phyloP scores from a whole-genome alignment of 2,113 vertebrate genomes.

The Phyllopteryx taeniolatus region DNA sequence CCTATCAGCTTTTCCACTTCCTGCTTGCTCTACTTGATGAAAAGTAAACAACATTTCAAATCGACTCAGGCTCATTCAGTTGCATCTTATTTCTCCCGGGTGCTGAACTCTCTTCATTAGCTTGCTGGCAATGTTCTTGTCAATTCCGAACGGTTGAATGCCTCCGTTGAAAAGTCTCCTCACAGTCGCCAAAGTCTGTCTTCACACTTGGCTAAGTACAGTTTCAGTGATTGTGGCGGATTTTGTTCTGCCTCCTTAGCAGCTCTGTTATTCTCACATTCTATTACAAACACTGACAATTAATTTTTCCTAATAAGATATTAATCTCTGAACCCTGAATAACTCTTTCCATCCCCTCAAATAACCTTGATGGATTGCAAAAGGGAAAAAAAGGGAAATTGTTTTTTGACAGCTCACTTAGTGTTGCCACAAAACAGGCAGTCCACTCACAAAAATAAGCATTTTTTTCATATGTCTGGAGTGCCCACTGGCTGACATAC shows the following conservation, averaged over 20 bases:
- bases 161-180: neutral
- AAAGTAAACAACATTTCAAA: neutral
- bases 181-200: neutral
- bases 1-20: neutral
- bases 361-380: slow-evolving; percentile 12
- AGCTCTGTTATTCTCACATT: slow-evolving; percentile 20
- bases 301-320: slow-evolving; percentile 5
- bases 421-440: slow-evolving; percentile 23
- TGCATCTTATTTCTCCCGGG: neutral
- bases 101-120: neutral
- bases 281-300: neutral
- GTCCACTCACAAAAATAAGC: slow-evolving; percentile 26
- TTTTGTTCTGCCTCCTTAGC: slow-evolving; percentile 11
- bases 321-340: slow-evolving; percentile 7
- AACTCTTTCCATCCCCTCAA: slow-evolving; percentile 16
- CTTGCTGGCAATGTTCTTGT: slow-evolving; percentile 4
- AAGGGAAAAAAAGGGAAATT: slow-evolving; percentile 15
- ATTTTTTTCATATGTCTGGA: slow-evolving; percentile 26
- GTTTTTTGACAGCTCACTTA: slow-evolving; percentile 39
- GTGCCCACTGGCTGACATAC: slow-evolving; percentile 3
- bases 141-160: neutral
- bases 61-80: neutral
- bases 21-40: neutral
- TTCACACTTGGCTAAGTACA: neutral
- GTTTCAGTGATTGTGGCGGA: slow-evolving; percentile 2